Evolutionary conservation across 1,140 invertebrate species (phyloP).

Genomic region (Tribolium madens): DNA sequence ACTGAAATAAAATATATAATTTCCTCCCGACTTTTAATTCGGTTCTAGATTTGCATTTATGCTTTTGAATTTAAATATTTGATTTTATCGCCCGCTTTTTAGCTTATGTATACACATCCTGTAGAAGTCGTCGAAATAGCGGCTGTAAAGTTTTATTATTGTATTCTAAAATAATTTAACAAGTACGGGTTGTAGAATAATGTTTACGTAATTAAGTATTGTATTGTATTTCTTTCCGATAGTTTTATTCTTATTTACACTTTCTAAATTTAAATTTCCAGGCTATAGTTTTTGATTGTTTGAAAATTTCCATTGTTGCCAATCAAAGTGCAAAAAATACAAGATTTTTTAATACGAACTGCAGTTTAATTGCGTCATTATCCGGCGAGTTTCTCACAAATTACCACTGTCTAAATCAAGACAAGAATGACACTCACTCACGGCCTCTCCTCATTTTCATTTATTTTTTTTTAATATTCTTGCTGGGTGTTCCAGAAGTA

Average conservation of each 20-base stretch:
- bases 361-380: slow-evolving; percentile 24
- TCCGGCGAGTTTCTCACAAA: slow-evolving; percentile 19
- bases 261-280: slow-evolving; percentile 42
- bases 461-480: slow-evolving; percentile 21
- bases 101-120: slow-evolving; percentile 39
- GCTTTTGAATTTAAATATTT: slow-evolving; percentile 43
- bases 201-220: slow-evolving; percentile 45
- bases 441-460: not conserved
- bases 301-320: slow-evolving; percentile 8
- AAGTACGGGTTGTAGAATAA: slow-evolving; percentile 40
- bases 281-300: slow-evolving; percentile 11
- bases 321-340: slow-evolving; percentile 1
- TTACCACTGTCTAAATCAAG: slow-evolving; percentile 20
- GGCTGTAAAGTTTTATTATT: slow-evolving; percentile 44
- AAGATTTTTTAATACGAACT: slow-evolving; percentile 1
- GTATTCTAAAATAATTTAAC: slow-evolving; percentile 46
- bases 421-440: slow-evolving; percentile 1
- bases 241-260: slow-evolving; percentile 38
- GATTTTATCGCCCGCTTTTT: slow-evolving; percentile 40
- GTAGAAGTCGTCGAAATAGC: slow-evolving; percentile 30
- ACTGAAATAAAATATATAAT: slow-evolving; percentile 37
- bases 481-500: slow-evolving; percentile 36
- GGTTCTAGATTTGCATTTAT: slow-evolving; percentile 31
- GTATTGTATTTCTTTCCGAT: slow-evolving; percentile 43
- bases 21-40: slow-evolving; percentile 35